These are phyloP conservation scores for Tragelaphus scriptus DNA, from an alignment of 2,113 vertebrate genomes.

Conservation along the genomic window DNA sequence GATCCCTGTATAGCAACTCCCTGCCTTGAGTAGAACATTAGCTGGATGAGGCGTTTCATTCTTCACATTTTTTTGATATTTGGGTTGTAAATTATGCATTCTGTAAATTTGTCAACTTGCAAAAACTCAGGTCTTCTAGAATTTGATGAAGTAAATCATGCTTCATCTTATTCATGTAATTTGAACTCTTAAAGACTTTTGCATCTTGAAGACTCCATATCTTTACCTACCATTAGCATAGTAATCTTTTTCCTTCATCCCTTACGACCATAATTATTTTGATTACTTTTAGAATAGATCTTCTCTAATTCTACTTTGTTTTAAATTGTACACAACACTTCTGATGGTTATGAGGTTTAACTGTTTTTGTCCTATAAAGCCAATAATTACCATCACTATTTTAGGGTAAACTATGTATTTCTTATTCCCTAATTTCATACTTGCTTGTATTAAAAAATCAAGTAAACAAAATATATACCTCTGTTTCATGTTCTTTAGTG, in stretches of 20 bases:
- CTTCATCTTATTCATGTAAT: not conserved
- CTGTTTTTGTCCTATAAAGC: constrained; percentile 14
- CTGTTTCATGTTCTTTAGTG: constrained; percentile 8
- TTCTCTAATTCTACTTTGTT: constrained; percentile 17
- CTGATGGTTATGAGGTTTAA: not conserved
- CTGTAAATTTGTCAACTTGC: not conserved
- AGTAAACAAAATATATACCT: not conserved
- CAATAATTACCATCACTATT: constrained; percentile 13
- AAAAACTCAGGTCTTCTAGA: not conserved
- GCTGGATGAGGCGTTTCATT: constrained; percentile 6
- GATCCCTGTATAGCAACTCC: not conserved
- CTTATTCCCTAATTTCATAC: constrained; percentile 15
- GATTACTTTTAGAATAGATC: not conserved
- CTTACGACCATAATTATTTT: not conserved
- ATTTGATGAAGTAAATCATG: not conserved
- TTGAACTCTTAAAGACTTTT: not conserved
- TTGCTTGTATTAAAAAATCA: constrained; percentile 20
- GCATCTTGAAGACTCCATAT: not conserved
- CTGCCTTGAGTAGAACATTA: not conserved
- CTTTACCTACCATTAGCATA: not conserved
- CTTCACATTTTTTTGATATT: not conserved
- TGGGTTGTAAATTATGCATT: constrained; percentile 13
- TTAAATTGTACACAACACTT: not conserved
- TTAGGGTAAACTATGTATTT: constrained; percentile 12
- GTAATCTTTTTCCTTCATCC: not conserved